Evolutionary conservation across 2,888 invertebrate genomes (phyloP).

Genomic region (Conchocele bisecta): DNA sequence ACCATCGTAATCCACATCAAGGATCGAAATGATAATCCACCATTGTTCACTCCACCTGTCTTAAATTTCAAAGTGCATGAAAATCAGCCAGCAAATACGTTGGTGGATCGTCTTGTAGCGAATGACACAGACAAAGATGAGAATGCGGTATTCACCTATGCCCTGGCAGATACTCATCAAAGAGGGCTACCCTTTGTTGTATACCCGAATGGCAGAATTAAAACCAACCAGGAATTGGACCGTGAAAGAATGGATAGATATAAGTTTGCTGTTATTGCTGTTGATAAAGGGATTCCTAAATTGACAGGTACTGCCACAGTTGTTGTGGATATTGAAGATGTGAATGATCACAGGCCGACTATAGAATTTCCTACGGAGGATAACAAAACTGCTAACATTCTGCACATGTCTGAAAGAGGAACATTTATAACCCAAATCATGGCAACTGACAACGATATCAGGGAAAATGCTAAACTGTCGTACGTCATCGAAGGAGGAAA

Average conservation of each 20-base stretch:
- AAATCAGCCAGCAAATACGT: slow-evolving; percentile 56
- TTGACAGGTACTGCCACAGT: slow-evolving; percentile 55
- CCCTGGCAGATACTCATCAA: slow-evolving; percentile 46
- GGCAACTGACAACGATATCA: slow-evolving; percentile 72
- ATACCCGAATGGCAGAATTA: slow-evolving; percentile 61
- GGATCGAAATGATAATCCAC: slow-evolving; percentile 74
- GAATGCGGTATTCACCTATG: slow-evolving; percentile 60
- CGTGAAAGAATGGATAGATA: slow-evolving; percentile 55
- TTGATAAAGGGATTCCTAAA: slow-evolving; percentile 60
- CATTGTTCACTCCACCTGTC: slow-evolving; percentile 62
- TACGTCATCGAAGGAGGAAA: slow-evolving; percentile 78
- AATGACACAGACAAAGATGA: slow-evolving; percentile 67
- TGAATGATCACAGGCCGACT: slow-evolving; percentile 77
- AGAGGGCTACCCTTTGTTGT: slow-evolving; percentile 68
- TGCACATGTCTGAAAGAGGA: slow-evolving; percentile 64
- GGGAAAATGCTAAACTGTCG: slow-evolving; percentile 68
- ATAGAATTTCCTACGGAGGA: slow-evolving; percentile 69
- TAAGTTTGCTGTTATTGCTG: slow-evolving; percentile 58
- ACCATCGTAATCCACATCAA: slow-evolving; percentile 65
- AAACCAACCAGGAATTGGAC: slow-evolving; percentile 56
- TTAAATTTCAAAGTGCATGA: slow-evolving; percentile 70
- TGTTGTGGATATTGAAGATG: slow-evolving; percentile 67
- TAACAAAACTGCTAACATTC: slow-evolving; percentile 69
- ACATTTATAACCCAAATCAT: slow-evolving; percentile 66
- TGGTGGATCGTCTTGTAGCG: slow-evolving; percentile 67